phyloP scores from a whole-genome alignment of 2,113 vertebrate genomes.

The Nettapus auritus region DNA sequence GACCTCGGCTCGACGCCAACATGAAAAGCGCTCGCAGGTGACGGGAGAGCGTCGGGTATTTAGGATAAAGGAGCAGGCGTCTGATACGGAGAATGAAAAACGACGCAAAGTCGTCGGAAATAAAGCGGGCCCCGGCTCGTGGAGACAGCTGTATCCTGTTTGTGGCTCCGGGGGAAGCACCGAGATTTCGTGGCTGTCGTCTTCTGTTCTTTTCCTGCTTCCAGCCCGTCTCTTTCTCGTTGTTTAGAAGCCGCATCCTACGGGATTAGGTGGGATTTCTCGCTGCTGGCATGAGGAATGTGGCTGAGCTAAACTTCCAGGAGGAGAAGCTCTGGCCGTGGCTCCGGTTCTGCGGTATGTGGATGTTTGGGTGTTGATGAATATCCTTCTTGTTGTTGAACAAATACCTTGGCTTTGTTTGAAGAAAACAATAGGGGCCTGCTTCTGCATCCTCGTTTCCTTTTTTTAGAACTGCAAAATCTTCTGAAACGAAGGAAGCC shows the following conservation, averaged over 20 bases:
- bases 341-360: background rate
- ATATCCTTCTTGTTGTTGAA: slow-evolving; percentile 8
- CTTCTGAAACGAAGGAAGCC: slow-evolving; percentile 22
- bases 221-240: background rate
- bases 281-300: background rate
- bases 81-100: slow-evolving; percentile 44
- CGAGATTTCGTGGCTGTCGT: slow-evolving; percentile 19
- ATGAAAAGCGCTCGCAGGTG: background rate
- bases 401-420: slow-evolving; percentile 15
- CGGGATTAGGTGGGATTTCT: slow-evolving; percentile 36
- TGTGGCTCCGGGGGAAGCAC: background rate
- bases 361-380: slow-evolving; percentile 44
- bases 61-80: background rate
- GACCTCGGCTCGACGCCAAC: background rate
- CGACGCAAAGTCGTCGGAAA: slow-evolving; percentile 20
- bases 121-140: background rate
- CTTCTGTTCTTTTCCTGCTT: slow-evolving; percentile 7
- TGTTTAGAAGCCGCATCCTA: slow-evolving; percentile 43
- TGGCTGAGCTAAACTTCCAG: background rate
- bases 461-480: background rate
- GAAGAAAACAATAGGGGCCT: background rate
- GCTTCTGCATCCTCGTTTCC: background rate
- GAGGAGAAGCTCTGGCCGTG: background rate
- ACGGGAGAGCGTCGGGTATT: background rate
- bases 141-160: slow-evolving; percentile 46